phyloP scores from a whole-genome alignment of 2,888 invertebrate genomes.

The Steinernema carpocapsae region DNA sequence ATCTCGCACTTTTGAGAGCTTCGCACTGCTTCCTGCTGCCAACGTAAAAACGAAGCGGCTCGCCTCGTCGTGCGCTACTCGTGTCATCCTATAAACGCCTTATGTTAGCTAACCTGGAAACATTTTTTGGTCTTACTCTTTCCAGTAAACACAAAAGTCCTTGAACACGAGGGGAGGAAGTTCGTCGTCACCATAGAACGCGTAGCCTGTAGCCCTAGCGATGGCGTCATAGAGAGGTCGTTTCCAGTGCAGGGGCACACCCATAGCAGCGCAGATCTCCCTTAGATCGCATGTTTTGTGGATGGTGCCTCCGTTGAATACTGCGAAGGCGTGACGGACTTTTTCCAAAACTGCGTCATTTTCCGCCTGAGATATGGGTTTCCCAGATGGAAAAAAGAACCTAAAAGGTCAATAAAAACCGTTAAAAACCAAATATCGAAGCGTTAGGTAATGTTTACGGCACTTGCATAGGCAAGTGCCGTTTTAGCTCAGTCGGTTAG shows the following conservation, averaged over 20 bases:
- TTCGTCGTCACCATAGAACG: slow-evolving; percentile 32
- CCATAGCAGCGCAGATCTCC: slow-evolving; percentile 75
- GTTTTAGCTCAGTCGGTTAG: too few relatives aligned
- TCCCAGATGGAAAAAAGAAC: slow-evolving; percentile 65
- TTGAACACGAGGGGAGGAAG: slow-evolving; percentile 50
- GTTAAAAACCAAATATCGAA: too few relatives aligned
- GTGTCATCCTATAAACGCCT: slow-evolving; percentile 52
- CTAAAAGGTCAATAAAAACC: slow-evolving; percentile 32
- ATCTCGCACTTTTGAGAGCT: slow-evolving; percentile 51
- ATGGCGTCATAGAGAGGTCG: slow-evolving; percentile 83
- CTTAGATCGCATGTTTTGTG: not conserved
- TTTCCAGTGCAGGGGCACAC: slow-evolving; percentile 94
- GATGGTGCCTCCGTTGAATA: slow-evolving; percentile 11
- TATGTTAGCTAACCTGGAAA: not conserved
- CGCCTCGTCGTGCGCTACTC: slow-evolving; percentile 65
- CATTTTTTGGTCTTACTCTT: slow-evolving; percentile 36
- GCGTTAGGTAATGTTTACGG: too few relatives aligned
- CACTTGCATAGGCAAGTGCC: too few relatives aligned
- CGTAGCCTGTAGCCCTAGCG: slow-evolving; percentile 18
- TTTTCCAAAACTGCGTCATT: slow-evolving; percentile 59
- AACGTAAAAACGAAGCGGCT: slow-evolving; percentile 77
- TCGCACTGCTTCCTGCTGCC: slow-evolving; percentile 37
- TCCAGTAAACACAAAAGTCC: slow-evolving; percentile 55
- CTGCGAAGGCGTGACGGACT: slow-evolving; percentile 57
- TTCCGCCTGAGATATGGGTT: slow-evolving; percentile 57